Evolutionary conservation across 1,140 invertebrate genomes (phyloP).

Genomic region (Phthorimaea operculella): DNA sequence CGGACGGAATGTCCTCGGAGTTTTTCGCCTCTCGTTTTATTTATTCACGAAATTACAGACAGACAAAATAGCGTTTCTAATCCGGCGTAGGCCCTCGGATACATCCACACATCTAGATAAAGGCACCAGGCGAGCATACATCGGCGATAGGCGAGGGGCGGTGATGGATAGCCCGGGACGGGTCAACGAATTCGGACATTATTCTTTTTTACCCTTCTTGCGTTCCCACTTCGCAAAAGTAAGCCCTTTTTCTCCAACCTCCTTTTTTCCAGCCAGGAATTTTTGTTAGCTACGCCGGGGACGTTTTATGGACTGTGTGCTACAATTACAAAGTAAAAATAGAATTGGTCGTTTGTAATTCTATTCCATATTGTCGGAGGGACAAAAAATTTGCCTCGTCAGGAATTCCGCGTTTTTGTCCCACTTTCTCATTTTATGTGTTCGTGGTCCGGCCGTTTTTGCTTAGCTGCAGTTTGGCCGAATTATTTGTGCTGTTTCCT

Average conservation of each 20-base stretch:
- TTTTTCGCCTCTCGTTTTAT: constrained; percentile 1
- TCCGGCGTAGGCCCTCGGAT: constrained; percentile 36
- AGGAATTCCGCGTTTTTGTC: constrained; percentile 9
- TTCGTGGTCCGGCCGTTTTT: neutral
- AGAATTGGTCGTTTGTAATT: constrained; percentile 52
- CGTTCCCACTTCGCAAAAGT: constrained; percentile 56
- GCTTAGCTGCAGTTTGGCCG: neutral
- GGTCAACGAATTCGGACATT: constrained; percentile 81
- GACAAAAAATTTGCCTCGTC: constrained; percentile 21
- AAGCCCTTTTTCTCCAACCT: constrained; percentile 64
- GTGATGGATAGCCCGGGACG: constrained; percentile 78
- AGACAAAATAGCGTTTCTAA: constrained; percentile 38
- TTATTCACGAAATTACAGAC: constrained; percentile 20
- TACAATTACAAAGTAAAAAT: constrained; percentile 65
- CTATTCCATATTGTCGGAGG: constrained; percentile 39
- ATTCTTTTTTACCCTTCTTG: constrained; percentile 74
- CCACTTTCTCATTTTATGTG: constrained; percentile 6
- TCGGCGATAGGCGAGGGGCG: constrained; percentile 53
- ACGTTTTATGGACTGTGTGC: constrained; percentile 59
- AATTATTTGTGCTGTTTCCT: neutral
- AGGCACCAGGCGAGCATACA: constrained; percentile 39
- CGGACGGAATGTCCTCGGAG: neutral
- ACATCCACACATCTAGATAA: constrained; percentile 53
- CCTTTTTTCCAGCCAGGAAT: constrained; percentile 56
- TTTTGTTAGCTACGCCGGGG: constrained; percentile 39